Evolutionary conservation across 2,888 invertebrate species (phyloP).

Genomic region (Folsomia manolachei): DNA sequence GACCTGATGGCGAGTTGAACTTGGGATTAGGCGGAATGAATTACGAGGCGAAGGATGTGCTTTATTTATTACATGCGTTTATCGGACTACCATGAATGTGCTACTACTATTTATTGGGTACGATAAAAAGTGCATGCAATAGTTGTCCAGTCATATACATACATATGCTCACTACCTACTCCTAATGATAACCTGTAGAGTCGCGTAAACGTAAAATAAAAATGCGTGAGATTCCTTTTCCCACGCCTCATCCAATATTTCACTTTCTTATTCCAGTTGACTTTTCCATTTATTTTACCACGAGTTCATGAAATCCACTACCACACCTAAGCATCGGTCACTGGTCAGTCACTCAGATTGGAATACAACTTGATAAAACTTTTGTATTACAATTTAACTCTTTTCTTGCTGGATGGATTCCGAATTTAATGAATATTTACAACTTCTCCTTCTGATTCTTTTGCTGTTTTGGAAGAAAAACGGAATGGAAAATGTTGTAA

Average conservation of each 20-base stretch:
- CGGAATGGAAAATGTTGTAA: background rate
- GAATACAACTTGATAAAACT: background rate
- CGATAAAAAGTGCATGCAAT: too few relatives aligned
- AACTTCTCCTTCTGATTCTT: background rate
- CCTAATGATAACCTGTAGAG: too few relatives aligned
- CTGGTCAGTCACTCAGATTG: background rate
- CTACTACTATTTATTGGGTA: too few relatives aligned
- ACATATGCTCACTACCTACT: too few relatives aligned
- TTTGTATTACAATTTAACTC: too few relatives aligned
- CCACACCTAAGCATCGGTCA: background rate
- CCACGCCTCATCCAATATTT: conserved; percentile 44
- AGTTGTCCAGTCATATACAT: too few relatives aligned
- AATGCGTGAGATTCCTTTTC: conserved; percentile 42
- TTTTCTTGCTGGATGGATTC: background rate
- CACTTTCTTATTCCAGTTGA: conserved; percentile 21
- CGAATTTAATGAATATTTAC: conserved; percentile 3
- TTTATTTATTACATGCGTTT: too few relatives aligned
- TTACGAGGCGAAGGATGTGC: too few relatives aligned
- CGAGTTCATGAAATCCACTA: background rate
- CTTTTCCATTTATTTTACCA: conserved; percentile 15
- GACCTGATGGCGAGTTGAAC: too few relatives aligned
- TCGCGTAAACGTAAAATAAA: conserved; percentile 13
- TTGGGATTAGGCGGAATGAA: too few relatives aligned
- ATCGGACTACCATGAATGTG: too few relatives aligned
- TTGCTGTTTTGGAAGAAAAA: background rate